Conservation (phyloP, 2,888 invertebrate genomes). For the Volucella zonaria region DNA sequence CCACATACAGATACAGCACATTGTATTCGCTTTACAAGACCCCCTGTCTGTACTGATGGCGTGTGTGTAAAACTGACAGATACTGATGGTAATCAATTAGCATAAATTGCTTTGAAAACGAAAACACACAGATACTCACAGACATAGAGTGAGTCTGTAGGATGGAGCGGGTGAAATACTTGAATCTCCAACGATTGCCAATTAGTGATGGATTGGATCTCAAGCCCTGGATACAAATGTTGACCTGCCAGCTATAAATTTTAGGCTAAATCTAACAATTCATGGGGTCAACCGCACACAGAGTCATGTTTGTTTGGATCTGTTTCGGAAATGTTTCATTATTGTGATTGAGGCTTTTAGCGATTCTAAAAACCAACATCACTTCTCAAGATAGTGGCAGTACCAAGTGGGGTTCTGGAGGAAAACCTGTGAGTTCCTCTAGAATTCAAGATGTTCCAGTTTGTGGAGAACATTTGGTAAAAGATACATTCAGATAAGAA, state of each 20-base stretch:
- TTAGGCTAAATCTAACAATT: background rate
- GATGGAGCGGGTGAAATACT: background rate
- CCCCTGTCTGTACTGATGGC: constrained; percentile 37
- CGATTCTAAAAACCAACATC: background rate
- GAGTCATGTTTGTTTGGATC: background rate
- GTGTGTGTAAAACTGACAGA: constrained; percentile 58
- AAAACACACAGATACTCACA: constrained; percentile 31
- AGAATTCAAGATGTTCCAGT: too few relatives aligned
- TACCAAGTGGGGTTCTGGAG: too few relatives aligned
- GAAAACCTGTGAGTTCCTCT: too few relatives aligned
- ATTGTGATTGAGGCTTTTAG: constrained; percentile 2
- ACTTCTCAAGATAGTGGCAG: too few relatives aligned
- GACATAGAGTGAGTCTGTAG: background rate
- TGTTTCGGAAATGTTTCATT: background rate
- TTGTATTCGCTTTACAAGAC: constrained; percentile 46
- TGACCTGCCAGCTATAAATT: constrained; percentile 45
- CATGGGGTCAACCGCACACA: constrained; percentile 6
- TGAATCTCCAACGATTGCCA: constrained; percentile 47
- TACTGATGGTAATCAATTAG: constrained; percentile 67
- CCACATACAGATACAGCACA: background rate
- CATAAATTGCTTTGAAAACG: constrained; percentile 61
- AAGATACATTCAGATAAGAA: too few relatives aligned
- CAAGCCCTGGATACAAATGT: constrained; percentile 35
- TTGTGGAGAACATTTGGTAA: too few relatives aligned
- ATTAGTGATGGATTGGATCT: constrained; percentile 56